Percentiles rank a stretch among this genome's conserved stretches.
These are phyloP conservation scores for Calliopum simillimum DNA, from an alignment of 2,888 invertebrate species.

Conservation along the genomic window DNA sequence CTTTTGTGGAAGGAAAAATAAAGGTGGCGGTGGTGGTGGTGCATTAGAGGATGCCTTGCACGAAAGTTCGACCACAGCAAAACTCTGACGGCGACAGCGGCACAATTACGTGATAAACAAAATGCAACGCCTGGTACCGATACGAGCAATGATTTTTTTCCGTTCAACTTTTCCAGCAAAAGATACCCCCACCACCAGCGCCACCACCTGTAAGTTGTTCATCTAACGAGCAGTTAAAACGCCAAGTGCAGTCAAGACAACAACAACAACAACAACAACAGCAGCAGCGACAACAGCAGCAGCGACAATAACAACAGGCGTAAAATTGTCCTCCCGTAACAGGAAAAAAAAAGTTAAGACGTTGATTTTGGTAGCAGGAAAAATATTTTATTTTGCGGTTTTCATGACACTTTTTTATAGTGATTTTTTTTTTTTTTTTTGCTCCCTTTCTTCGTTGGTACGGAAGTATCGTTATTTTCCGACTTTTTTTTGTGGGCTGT, in stretches of 20 bases:
- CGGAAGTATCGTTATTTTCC: background rate
- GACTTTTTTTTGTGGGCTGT: background rate
- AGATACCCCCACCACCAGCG: too few relatives aligned
- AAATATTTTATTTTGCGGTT: slow-evolving; percentile 17
- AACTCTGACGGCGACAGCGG: too few relatives aligned
- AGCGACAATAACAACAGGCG: background rate
- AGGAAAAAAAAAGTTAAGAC: slow-evolving; percentile 4
- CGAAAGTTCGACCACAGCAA: too few relatives aligned
- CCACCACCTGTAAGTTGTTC: too few relatives aligned
- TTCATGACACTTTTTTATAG: slow-evolving; percentile 1
- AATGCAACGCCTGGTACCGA: too few relatives aligned
- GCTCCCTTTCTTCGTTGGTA: background rate
- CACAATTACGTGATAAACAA: too few relatives aligned
- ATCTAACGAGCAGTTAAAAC: background rate
- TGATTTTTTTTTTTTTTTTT: background rate
- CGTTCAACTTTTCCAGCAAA: too few relatives aligned
- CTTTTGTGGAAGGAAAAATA: too few relatives aligned
- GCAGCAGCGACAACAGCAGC: background rate
- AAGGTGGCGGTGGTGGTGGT: too few relatives aligned
- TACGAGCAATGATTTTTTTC: too few relatives aligned
- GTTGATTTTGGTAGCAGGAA: slow-evolving; percentile 3
- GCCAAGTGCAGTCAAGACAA: background rate
- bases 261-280: slow-evolving; percentile 9
- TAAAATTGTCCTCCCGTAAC: background rate
- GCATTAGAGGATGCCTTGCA: too few relatives aligned